These are phyloP conservation scores for Tiliqua scincoides DNA, from an alignment of 2,113 vertebrate genomes.

Conservation along the genomic window DNA sequence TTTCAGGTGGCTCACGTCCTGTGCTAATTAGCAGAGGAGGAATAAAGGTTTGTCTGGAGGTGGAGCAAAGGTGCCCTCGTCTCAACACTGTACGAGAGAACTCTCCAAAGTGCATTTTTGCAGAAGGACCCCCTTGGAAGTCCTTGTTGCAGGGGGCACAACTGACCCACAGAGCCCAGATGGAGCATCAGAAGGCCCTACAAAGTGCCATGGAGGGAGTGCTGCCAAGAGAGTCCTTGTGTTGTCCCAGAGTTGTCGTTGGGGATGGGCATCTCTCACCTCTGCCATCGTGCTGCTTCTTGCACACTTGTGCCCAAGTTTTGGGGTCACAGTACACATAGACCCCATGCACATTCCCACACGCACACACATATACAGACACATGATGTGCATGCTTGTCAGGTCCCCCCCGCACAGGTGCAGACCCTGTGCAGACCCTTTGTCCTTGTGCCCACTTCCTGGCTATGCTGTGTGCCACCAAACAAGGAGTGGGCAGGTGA, in stretches of 20 bases:
- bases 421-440: neutral
- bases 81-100: neutral
- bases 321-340: neutral
- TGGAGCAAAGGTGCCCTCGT: neutral
- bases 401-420: too few species aligned
- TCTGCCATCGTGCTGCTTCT: neutral
- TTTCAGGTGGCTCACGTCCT: neutral
- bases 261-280: neutral
- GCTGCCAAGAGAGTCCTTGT: too few species aligned
- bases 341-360: too few species aligned
- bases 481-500: neutral
- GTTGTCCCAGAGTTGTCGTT: neutral
- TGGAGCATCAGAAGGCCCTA: neutral
- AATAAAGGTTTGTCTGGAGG: too few species aligned
- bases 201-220: conserved; percentile 14
- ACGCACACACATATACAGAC: too few species aligned
- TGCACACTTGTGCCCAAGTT: neutral
- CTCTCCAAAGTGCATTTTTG: neutral
- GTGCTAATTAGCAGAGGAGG: too few species aligned
- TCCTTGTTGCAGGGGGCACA: neutral
- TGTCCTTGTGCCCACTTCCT: neutral
- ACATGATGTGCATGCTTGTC: neutral
- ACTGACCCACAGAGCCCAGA: neutral
- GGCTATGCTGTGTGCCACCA: neutral
- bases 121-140: neutral